Conservation (phyloP, 2,113 vertebrate species). For the Gymnogyps californianus region DNA sequence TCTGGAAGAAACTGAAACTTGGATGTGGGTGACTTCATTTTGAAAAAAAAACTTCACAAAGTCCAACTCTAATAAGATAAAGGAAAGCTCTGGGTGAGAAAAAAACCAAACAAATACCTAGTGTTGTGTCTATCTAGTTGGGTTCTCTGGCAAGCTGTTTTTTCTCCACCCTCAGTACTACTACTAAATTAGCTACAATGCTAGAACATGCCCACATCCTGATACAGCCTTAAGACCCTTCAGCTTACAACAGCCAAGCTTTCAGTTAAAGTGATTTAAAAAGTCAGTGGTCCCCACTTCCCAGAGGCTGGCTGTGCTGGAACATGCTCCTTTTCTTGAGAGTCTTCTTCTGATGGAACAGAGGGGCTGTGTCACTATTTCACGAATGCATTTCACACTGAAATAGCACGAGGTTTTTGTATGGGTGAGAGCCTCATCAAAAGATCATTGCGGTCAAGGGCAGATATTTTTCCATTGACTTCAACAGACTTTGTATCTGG, state of each 20-base stretch:
- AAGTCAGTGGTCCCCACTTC: neutral
- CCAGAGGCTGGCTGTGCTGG: neutral
- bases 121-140: neutral
- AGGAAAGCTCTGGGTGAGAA: neutral
- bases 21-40: neutral
- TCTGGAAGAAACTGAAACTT: neutral
- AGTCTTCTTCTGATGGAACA: rapidly evolving
- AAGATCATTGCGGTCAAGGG: neutral
- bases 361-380: neutral
- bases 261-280: neutral
- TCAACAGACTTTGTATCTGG: neutral
- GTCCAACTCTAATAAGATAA: neutral
- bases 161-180: neutral
- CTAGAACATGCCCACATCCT: neutral
- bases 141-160: neutral
- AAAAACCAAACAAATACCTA: neutral
- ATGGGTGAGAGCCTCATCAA: neutral
- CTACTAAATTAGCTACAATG: neutral
- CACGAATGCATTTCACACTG: neutral
- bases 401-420: neutral
- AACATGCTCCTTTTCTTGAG: neutral
- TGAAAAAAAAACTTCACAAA: neutral
- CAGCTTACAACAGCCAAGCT: neutral
- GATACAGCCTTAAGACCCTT: neutral
- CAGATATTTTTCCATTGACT: neutral